Evolutionary conservation across 2,113 vertebrate genomes (phyloP), one percentile per base, ranked within the genome.

Genomic region (Isurus oxyrinchus): DNA sequence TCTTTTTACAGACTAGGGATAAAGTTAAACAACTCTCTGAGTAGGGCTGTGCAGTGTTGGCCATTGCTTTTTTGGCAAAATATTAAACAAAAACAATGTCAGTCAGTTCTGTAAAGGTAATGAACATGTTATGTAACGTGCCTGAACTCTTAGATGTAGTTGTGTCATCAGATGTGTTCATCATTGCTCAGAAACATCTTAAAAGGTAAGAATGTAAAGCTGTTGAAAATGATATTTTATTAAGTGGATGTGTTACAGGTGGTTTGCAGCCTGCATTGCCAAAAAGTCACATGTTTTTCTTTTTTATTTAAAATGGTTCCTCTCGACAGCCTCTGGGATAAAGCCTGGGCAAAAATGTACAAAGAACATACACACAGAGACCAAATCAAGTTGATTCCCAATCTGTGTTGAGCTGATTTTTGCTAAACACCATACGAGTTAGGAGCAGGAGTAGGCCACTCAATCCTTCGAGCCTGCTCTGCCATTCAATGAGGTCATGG

Each of bases 151-250:
- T 93, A 57, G 61, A 81, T 81, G 79, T 81, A n/a, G 76, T 81
- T 14, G 35, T 81, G 76, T 81, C 76, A 81, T 81, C 76, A 40
- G 76, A 81, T 81, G 76, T 81, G 76, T 79, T 79, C 72, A 79
- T 35, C 10, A n/a, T 14, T 35, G 35, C n/a, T 81, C n/a, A 81
- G 79, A 81, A 93, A n/a, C 35, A 19, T n/a, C 11, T n/a, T 93
- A n/a, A 93, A 93, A n/a, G 90, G 57, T 35, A 90, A 57, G 53
- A 57, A 90, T 63, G 90, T 93, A n/a, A 93, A 93, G 35, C 13
- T 16, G 1, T 40, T 93, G 31, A 14, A 61, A 93, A 14, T n/a
- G 35, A 6, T 61, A 31, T 35, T 61, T 35, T 63, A 5, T 93
- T 63, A 14, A 63, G 57, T n/a, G 31, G 19, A 93, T 91, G 53